Evolutionary conservation across 2,797 vertebrate genomes (phyloP), one percentile per base, ranked within the genome.

Genomic region (Poeciliopsis gracilis): DNA sequence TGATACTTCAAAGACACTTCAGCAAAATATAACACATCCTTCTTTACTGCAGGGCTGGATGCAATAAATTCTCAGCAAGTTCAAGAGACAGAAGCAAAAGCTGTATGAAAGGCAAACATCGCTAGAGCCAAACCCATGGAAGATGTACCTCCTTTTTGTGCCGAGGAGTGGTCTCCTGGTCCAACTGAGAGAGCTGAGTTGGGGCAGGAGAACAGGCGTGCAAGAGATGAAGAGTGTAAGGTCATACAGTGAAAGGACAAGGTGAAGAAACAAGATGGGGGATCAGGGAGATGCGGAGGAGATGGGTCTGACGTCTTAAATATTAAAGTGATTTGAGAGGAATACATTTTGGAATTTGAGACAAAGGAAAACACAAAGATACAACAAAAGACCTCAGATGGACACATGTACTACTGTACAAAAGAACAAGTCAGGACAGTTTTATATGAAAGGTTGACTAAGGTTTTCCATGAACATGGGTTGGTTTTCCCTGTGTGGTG

Each of bases 131-230:
- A 87, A 84, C 73, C 53, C 78, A 77, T 78, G 12, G 77, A 83
- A 88, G 69, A 79, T 90, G 96, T 98, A 99, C 98, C 97, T 99
- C 98, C 97, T 97, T 97, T 91, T 99, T 97, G 96, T 98, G 97
- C 93, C 96, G 96, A 90, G 97, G 97, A 84, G 97, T 98, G 93
- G 96, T 96, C 95, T 98, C 97, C 90, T 96, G 97, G 93, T 98
- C 97, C 97, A 95, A 97, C 97, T 98, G 96, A 95, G 94, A 93
- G 92, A 94, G 95, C 92, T 92, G 87, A 92, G 92, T 90, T 92
- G 86, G 90, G 84, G 78, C 86, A 92, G 90, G 86, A 87, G 79
- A 84, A 80, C 69, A 84, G 82, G 74, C 43, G 55, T 81, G 85
- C 81, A 76, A 66, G n/a, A 85, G 66, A 79, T 81, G 81, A 82